These are phyloP conservation scores for Erebia ligea DNA, from an alignment of 2,888 invertebrate genomes.

Conservation along the genomic window DNA sequence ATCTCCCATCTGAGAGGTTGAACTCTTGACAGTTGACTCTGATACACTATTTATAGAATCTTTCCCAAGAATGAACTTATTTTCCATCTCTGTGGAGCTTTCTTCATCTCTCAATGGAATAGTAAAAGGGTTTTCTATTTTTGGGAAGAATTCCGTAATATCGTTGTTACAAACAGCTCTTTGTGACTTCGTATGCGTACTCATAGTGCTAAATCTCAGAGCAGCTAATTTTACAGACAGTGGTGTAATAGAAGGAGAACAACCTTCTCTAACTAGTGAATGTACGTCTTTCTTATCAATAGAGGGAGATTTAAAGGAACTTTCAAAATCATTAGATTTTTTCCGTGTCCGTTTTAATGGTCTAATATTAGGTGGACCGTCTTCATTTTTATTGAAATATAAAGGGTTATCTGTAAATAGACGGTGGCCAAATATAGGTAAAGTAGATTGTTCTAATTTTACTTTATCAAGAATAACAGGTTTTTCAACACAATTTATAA, in stretches of 20 bases:
- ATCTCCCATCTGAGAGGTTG: slow-evolving; percentile 81
- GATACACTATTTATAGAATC: slow-evolving; percentile 65
- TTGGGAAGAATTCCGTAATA: slow-evolving; percentile 79
- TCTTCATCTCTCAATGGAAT: slow-evolving; percentile 74
- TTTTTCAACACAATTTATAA: slow-evolving; percentile 72
- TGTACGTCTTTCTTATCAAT: slow-evolving; percentile 74
- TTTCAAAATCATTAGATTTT: slow-evolving; percentile 76
- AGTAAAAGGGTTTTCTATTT: slow-evolving; percentile 71
- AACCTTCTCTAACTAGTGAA: slow-evolving; percentile 70
- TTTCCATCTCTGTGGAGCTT: slow-evolving; percentile 76
- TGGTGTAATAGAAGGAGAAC: slow-evolving; percentile 83
- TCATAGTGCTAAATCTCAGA: slow-evolving; percentile 81
- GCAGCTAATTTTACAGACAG: slow-evolving; percentile 84
- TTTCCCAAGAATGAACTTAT: slow-evolving; percentile 72
- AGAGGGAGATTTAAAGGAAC: slow-evolving; percentile 74
- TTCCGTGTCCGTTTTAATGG: slow-evolving; percentile 73
- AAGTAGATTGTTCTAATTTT: slow-evolving; percentile 66
- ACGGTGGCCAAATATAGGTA: slow-evolving; percentile 78
- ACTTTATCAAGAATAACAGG: slow-evolving; percentile 55
- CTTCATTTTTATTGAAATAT: slow-evolving; percentile 75
- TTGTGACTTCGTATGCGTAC: slow-evolving; percentile 67
- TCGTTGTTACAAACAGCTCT: slow-evolving; percentile 63
- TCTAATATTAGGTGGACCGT: slow-evolving; percentile 61
- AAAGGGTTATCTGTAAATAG: slow-evolving; percentile 78
- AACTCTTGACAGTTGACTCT: slow-evolving; percentile 65